Conservation (phyloP, 2,113 vertebrate genomes). For the Perca fluviatilis region DNA sequence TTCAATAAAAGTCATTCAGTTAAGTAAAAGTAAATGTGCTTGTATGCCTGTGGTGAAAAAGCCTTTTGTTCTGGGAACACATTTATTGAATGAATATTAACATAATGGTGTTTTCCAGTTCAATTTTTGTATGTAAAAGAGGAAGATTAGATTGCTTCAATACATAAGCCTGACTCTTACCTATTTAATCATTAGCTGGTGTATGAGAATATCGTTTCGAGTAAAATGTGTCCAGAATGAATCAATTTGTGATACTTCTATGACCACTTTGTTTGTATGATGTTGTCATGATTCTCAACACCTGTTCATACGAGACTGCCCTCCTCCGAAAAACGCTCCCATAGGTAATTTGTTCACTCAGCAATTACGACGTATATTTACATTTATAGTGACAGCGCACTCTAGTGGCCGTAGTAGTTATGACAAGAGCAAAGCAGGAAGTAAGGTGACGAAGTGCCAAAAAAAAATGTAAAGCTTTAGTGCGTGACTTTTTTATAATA, state of each 20-base stretch:
- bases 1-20: neutral
- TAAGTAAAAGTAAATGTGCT: neutral
- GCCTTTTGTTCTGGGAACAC: neutral
- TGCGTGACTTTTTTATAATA: no score
- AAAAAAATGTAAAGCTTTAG: no score
- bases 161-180: no score
- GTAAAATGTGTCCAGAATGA: neutral
- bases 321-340: no score
- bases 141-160: neutral
- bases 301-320: neutral
- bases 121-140: neutral
- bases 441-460: no score
- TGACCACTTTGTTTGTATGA: neutral
- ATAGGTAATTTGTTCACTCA: no score
- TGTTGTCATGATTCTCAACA: neutral
- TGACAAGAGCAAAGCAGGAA: no score
- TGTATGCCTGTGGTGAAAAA: neutral
- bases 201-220: neutral
- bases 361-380: no score
- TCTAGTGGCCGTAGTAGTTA: no score
- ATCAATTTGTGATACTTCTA: neutral
- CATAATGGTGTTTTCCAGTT: neutral
- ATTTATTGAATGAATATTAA: slow-evolving; percentile 2
- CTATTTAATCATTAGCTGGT: no score
- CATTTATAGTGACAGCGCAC: no score